Conservation (phyloP, 2,888 invertebrate genomes). For the Pseudanteris insignis region DNA sequence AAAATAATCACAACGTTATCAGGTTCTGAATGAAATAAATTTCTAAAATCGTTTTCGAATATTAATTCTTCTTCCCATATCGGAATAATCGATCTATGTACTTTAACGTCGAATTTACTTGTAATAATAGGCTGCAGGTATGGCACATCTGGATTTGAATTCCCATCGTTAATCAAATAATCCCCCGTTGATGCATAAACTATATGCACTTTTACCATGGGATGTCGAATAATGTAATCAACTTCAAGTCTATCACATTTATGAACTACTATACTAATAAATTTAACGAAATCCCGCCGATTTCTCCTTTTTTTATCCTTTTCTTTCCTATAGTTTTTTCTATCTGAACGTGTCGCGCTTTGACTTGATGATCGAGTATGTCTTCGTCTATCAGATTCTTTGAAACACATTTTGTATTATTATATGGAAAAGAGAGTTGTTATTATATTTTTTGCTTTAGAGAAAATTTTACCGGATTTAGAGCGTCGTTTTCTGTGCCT, state of each 20-base stretch:
- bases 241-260: conserved; percentile 71
- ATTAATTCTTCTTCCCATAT: conserved; percentile 75
- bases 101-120: conserved; percentile 71
- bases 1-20: conserved; percentile 64
- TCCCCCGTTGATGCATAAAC: conserved; percentile 70
- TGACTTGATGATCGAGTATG: conserved; percentile 22
- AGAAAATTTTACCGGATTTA: conserved; percentile 22
- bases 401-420: conserved; percentile 4
- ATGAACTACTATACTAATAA: conserved; percentile 70
- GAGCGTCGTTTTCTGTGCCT: conserved; percentile 16
- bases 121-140: conserved; percentile 72
- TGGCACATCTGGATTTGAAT: conserved; percentile 49
- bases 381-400: conserved; percentile 39
- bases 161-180: conserved; percentile 64
- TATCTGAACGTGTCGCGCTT: conserved; percentile 3
- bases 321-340: conserved; percentile 7
- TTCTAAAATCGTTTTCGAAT: conserved; percentile 70
- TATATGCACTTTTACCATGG: conserved; percentile 73
- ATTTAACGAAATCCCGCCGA: conserved; percentile 50
- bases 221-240: conserved; percentile 71
- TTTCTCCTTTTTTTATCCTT: conserved; percentile 33
- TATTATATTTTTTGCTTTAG: background rate
- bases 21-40: conserved; percentile 56
- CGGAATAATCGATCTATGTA: conserved; percentile 67
- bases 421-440: too few relatives aligned